Evolutionary conservation across 2,888 invertebrate genomes (phyloP), one percentile per base, ranked within the genome.

Genomic region (Morpho achilles): DNA sequence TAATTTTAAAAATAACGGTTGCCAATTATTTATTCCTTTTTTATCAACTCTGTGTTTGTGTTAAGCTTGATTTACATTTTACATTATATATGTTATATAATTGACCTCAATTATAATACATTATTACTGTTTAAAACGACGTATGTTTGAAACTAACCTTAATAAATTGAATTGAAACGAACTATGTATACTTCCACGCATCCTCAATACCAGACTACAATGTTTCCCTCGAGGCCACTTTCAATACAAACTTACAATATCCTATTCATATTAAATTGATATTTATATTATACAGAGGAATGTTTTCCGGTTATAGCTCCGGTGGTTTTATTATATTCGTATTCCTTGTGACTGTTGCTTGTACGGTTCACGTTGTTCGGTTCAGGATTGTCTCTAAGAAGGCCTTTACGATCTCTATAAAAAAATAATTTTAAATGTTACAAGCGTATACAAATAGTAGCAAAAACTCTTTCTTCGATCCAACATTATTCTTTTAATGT

Each of bases 231-330:
- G 62, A 62, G 62, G 59, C 59, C 54, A 62, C 62, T 62, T 62
- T 59, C 62, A 54, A 62, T 56, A 42, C 42, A 44, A 51, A 51
- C 53, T 58, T 58, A 43, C 54, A 48, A 49, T 55, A 48, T 32
- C 49, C 32, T 50, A 49, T 23, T 44, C 10, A 44, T 16, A 50
- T 39, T 23, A 48, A 39, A 42, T 32, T 50, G 32, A 32, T 50
- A 48, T 53, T 46, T 41, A 50, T 47, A 47, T 46, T 80, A 89
- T 55, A 90, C 89, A 45, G 84, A 74, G 68, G 89, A 89, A 82
- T 90, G 87, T 77, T 88, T 89, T 45, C 89, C 89, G 58, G 88
- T 89, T 61, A 90, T 85, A 61, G 83, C 73, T 56, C 89, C 89
- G 7, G 89, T 89, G 53, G 74, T 82, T 70, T 87, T 88, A 69